phyloP scores from a whole-genome alignment of 2,797 vertebrate species.

The Salmo trutta region DNA sequence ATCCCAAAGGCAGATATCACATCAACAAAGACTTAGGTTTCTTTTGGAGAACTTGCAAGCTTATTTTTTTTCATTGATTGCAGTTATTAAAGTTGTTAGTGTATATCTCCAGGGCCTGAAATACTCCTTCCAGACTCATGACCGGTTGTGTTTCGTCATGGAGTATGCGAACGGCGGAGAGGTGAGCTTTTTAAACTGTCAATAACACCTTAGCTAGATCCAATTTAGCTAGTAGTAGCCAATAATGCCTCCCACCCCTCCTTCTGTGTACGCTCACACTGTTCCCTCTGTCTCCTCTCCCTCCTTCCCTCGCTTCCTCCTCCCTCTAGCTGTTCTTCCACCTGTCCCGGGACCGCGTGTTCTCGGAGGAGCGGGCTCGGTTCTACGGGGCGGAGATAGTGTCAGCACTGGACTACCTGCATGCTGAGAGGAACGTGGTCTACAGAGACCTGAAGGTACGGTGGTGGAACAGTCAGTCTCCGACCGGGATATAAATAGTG shows the following conservation, averaged over 20 bases:
- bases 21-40: not conserved
- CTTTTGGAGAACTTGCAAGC: not conserved
- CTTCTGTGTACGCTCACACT: not conserved
- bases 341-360: slow-evolving; percentile 92
- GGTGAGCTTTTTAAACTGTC: slow-evolving; percentile 74
- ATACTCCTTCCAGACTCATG: slow-evolving; percentile 97
- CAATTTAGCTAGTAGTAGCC: not conserved
- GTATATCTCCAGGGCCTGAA: slow-evolving; percentile 84
- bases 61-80: not conserved
- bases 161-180: slow-evolving; percentile 97
- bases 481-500: slow-evolving; percentile 63
- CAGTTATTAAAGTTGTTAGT: slow-evolving; percentile 32
- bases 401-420: slow-evolving; percentile 94
- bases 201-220: not conserved
- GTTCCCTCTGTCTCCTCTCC: not conserved
- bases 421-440: slow-evolving; percentile 93
- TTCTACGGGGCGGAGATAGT: slow-evolving; percentile 98
- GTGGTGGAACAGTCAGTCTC: slow-evolving; percentile 44
- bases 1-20: slow-evolving; percentile 12
- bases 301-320: not conserved
- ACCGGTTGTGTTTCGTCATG: slow-evolving; percentile 97
- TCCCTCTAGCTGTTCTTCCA: slow-evolving; percentile 90
- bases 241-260: not conserved
- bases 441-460: slow-evolving; percentile 99
- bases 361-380: slow-evolving; percentile 93